These are phyloP conservation scores for Sterrhoptilus dennistouni DNA, from an alignment of 2,113 vertebrate species.

Conservation along the genomic window DNA sequence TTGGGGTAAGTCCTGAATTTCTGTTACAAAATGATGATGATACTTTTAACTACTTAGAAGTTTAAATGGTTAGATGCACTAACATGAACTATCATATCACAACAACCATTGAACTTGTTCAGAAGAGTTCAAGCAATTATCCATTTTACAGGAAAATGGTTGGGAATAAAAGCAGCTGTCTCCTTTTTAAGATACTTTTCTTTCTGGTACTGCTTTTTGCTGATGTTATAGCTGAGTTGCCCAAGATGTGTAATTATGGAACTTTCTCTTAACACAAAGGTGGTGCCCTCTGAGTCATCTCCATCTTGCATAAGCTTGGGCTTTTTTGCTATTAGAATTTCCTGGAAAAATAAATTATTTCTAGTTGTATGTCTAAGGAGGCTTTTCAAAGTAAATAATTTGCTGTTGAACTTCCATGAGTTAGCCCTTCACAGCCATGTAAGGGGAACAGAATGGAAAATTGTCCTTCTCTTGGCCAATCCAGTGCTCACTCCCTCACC, in stretches of 20 bases:
- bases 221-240: background rate
- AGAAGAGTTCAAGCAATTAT: background rate
- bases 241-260: background rate
- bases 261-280: background rate
- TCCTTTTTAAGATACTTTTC: background rate
- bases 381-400: background rate
- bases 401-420: background rate
- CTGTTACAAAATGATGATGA: background rate
- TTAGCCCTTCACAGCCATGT: background rate
- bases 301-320: background rate
- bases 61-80: background rate
- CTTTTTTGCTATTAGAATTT: background rate
- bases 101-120: background rate
- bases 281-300: background rate
- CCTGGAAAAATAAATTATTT: background rate
- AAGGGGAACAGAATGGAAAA: background rate
- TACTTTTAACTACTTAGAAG: background rate
- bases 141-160: background rate
- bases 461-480: background rate
- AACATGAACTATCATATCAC: background rate
- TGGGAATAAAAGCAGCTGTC: background rate
- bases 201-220: background rate
- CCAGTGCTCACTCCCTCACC: background rate
- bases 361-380: background rate
- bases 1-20: conserved; percentile 83